Percentiles rank a stretch among this genome's conserved stretches.
Evolutionary conservation across 2,113 vertebrate genomes (phyloP).

Genomic region (Amia ocellicauda): DNA sequence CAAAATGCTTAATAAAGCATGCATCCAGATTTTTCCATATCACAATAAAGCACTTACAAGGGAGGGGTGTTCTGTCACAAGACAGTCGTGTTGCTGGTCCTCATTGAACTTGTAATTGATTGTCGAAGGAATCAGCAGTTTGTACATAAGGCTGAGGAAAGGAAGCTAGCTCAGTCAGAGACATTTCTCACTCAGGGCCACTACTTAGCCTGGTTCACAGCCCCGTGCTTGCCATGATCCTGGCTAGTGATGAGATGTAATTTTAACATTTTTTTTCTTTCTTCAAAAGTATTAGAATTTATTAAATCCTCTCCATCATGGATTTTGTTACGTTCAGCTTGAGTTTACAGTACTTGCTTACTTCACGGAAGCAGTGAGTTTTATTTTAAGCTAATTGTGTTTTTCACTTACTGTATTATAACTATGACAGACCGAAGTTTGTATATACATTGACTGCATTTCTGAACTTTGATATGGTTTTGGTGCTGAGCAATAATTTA

Average conservation of each 20-base stretch:
- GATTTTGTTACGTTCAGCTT: constrained; percentile 51
- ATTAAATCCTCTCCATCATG: constrained; percentile 28
- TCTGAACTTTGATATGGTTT: not conserved
- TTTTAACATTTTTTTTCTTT: too few species aligned
- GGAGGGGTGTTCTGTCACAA: constrained; percentile 44
- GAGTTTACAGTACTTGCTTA: constrained; percentile 49
- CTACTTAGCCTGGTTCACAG: not conserved
- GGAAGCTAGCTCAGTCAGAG: constrained; percentile 28
- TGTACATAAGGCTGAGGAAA: constrained; percentile 28
- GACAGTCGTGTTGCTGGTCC: constrained; percentile 22
- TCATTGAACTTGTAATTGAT: constrained; percentile 23
- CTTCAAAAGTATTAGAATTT: not conserved
- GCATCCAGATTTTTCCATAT: constrained; percentile 1
- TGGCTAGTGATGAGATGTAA: constrained; percentile 4
- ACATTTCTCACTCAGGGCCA: not conserved
- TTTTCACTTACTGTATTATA: too few species aligned
- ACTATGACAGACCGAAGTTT: too few species aligned
- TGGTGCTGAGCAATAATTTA: constrained; percentile 6
- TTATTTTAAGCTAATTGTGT: not conserved
- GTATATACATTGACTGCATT: too few species aligned
- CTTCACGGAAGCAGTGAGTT: constrained; percentile 43
- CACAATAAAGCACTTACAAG: not conserved
- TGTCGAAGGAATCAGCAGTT: constrained; percentile 26
- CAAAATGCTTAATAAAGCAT: too few species aligned
- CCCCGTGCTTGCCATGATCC: not conserved